Percentiles rank a stretch among this genome's conserved stretches.
phyloP scores from a whole-genome alignment of 2,888 invertebrate genomes.

The Polyommatus icarus region DNA sequence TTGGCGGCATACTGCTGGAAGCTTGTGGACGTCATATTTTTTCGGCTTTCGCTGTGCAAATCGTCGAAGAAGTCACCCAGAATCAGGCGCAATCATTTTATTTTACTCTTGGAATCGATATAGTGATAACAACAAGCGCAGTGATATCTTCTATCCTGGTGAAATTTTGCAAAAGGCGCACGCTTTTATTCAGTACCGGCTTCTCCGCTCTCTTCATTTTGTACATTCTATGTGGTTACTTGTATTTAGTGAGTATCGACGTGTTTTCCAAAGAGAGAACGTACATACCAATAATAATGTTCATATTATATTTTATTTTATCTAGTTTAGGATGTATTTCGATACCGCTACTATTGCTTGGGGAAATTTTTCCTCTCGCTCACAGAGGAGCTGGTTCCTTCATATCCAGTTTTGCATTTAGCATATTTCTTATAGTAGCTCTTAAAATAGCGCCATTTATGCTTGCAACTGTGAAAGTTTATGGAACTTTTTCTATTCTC shows the following conservation, averaged over 20 bases:
- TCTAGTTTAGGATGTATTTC: slow-evolving; percentile 4
- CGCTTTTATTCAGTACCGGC: slow-evolving; percentile 55
- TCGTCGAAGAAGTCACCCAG: slow-evolving; percentile 53
- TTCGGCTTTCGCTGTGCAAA: slow-evolving; percentile 57
- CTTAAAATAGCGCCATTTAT: slow-evolving; percentile 26
- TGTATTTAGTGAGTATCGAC: slow-evolving; percentile 44
- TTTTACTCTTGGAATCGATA: slow-evolving; percentile 55
- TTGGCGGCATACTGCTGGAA: slow-evolving; percentile 52
- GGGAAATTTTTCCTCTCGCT: slow-evolving; percentile 24
- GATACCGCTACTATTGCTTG: slow-evolving; percentile 3
- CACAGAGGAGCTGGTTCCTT: slow-evolving; percentile 21
- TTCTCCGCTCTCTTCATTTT: slow-evolving; percentile 49
- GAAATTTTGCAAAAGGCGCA: slow-evolving; percentile 54
- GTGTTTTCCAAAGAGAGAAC: slow-evolving; percentile 17
- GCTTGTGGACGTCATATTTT: slow-evolving; percentile 57
- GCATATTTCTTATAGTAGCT: background rate
- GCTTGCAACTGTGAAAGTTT: background rate
- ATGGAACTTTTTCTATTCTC: slow-evolving; percentile 16
- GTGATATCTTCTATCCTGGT: slow-evolving; percentile 54
- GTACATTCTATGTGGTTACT: slow-evolving; percentile 48
- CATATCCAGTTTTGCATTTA: background rate
- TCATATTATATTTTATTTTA: slow-evolving; percentile 13
- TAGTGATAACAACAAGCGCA: slow-evolving; percentile 53
- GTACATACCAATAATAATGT: slow-evolving; percentile 12
- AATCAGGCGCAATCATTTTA: slow-evolving; percentile 51